Evolutionary conservation across 2,888 invertebrate genomes (phyloP).

Genomic region (Acronicta aceris): DNA sequence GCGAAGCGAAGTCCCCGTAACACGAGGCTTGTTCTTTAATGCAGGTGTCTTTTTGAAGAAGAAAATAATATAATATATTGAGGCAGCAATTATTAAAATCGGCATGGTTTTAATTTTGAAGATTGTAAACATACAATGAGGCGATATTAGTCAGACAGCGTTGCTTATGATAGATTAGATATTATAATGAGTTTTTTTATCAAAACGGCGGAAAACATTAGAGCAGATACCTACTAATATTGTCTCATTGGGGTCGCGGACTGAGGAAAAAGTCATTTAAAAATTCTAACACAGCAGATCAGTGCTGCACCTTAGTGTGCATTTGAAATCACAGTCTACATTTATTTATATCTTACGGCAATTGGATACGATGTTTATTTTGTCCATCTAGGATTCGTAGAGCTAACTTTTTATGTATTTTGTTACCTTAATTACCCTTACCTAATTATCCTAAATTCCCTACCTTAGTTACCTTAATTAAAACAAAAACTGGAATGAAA

Average conservation of each 20-base stretch:
- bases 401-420: background rate
- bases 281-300: conserved; percentile 7
- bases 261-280: conserved; percentile 9
- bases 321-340: conserved; percentile 6
- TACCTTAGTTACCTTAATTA: too few relatives aligned
- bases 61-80: too few relatives aligned
- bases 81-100: too few relatives aligned
- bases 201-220: conserved; percentile 2
- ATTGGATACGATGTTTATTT: conserved; percentile 12
- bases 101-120: background rate
- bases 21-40: too few relatives aligned
- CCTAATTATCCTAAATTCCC: too few relatives aligned
- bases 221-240: background rate
- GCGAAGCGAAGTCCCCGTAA: too few relatives aligned
- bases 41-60: too few relatives aligned
- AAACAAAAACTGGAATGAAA: conserved; percentile 4
- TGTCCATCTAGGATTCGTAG: background rate
- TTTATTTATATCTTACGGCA: conserved; percentile 13
- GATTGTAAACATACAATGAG: background rate
- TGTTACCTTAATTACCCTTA: too few relatives aligned
- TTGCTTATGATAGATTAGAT: background rate
- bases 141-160: background rate
- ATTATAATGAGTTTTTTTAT: conserved; percentile 26
- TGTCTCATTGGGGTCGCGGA: background rate
- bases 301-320: background rate